These are phyloP conservation scores for Drosophila leonis DNA, from an alignment of 2,888 invertebrate genomes.

Conservation along the genomic window DNA sequence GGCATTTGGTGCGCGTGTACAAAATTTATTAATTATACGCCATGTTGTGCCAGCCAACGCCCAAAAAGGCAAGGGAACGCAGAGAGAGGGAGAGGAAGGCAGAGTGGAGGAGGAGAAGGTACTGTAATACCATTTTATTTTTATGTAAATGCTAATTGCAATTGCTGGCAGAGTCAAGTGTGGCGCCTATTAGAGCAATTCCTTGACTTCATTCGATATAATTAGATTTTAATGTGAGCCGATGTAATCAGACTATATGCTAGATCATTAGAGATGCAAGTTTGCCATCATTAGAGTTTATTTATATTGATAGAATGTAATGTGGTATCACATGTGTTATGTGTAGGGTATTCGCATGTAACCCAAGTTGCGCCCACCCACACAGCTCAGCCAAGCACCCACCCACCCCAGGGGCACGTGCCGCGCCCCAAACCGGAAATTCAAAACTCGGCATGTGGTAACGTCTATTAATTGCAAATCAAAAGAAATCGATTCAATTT, in stretches of 20 bases:
- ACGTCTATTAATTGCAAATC: slow-evolving; percentile 63
- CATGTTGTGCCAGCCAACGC: slow-evolving; percentile 67
- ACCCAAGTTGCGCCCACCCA: slow-evolving; percentile 55
- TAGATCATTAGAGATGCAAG: slow-evolving; percentile 54
- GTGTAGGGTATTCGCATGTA: slow-evolving; percentile 31
- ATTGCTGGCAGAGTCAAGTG: slow-evolving; percentile 16
- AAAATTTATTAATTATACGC: slow-evolving; percentile 78
- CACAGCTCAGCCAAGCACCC: slow-evolving; percentile 7
- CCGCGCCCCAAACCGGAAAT: slow-evolving; percentile 66
- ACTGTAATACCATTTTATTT: slow-evolving; percentile 64
- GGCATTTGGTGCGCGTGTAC: slow-evolving; percentile 65
- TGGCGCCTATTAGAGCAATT: slow-evolving; percentile 12
- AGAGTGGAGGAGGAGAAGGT: neutral
- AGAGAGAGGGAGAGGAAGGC: neutral
- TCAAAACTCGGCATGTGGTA: slow-evolving; percentile 69
- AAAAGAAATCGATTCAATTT: slow-evolving; percentile 54
- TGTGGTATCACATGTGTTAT: slow-evolving; percentile 19
- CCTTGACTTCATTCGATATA: slow-evolving; percentile 45
- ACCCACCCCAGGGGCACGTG: slow-evolving; percentile 62
- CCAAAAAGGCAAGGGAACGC: slow-evolving; percentile 28
- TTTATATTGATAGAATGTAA: slow-evolving; percentile 19
- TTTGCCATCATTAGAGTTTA: slow-evolving; percentile 53
- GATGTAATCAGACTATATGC: slow-evolving; percentile 52
- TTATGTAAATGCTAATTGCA: slow-evolving; percentile 59
- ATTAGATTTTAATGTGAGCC: slow-evolving; percentile 71